A percentile compares a stretch with the other conserved stretches of the same genome.
phyloP scores from a whole-genome alignment of 2,797 vertebrate genomes.

The Natrix natrix region DNA sequence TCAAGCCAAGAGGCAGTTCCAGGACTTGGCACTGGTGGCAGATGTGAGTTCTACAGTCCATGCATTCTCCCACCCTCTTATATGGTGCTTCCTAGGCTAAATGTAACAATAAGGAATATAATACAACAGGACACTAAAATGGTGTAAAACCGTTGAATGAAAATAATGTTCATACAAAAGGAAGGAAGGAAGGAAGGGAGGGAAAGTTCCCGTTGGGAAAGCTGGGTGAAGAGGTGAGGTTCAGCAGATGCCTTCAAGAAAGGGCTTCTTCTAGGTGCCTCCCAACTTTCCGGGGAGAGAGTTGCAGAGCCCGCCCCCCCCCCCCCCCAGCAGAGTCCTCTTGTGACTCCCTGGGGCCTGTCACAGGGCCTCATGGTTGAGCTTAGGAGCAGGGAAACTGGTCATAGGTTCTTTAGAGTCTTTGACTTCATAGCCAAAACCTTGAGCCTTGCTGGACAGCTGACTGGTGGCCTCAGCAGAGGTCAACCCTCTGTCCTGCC shows the following conservation, averaged over 20 bases:
- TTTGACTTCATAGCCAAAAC: not conserved
- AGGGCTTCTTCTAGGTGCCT: not conserved
- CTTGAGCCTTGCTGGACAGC: not conserved
- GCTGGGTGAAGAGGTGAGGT: not conserved
- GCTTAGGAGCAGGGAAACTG: not conserved
- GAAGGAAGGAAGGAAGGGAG: not conserved
- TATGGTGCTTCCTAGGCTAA: not conserved
- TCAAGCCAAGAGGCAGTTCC: conserved; percentile 78
- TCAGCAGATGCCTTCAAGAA: not conserved
- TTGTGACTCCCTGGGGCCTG: not conserved
- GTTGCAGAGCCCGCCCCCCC: not conserved
- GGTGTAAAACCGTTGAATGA: not conserved
- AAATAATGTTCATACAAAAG: not conserved
- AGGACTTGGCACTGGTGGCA: conserved; percentile 80
- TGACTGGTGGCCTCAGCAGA: not conserved
- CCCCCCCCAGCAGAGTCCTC: not conserved
- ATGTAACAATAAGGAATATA: not conserved
- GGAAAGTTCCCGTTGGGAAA: not conserved
- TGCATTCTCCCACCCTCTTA: too few species aligned
- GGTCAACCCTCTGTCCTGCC: not conserved
- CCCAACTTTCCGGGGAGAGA: not conserved
- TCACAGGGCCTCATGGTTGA: not conserved
- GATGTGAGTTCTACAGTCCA: conserved; percentile 54
- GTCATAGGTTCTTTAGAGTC: not conserved
- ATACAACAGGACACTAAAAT: not conserved